Base-by-base conservation (phyloP, 64 coral and sea anemone genomes). In the Porites australiensis region DNA sequence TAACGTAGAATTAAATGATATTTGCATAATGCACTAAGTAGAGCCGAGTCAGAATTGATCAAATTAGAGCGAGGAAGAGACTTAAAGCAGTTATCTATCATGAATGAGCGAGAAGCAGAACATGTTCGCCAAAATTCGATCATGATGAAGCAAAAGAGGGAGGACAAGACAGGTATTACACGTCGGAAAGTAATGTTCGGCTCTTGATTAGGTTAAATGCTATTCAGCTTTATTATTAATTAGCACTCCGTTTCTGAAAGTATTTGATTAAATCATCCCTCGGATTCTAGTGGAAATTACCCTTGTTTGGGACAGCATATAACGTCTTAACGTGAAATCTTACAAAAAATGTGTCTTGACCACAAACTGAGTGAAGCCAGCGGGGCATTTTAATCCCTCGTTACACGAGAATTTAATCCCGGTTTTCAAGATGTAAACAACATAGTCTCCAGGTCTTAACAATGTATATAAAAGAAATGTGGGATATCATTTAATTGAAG, bases 101-200 rank as follows among this genome's bases (percentile, higher is more conserved):
- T 84, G 81, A 45, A 22, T 0, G 81, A 68, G 5, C 58, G 21
- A 50, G 81, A 84, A 20, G 61, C 47, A 9, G 61, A 84, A 69
- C 15, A 11, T 9, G 44, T n/a, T 49, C 81, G 81, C 18, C 81
- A 84, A 68, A 84, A 64, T 60, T 84, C 81, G 61, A 84, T 84
- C 8, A 49, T 45, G 69, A 50, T 84, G 61, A 84, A 84, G 62
- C 64, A 51, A 84, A 68, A 12, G 45, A 84, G 64, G 6, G 13
- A 20, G 3, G 81, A 84, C 8, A 64, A 46, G 5, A 19, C 81
- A 84, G 81, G 81, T 84, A 68, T 22, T 46, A 50, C 6, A 18
- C 3, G 1, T n/a, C n/a, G 13, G 58, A 60, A 66, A 18, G 58
- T 3, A 3, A 21, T 68, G 13, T 13, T 49, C 58, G 5, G 6